Percentiles rank a stretch among this genome's conserved stretches.
phyloP scores from a whole-genome alignment of 2,797 vertebrate genomes.

The Sarcophilus harrisii region DNA sequence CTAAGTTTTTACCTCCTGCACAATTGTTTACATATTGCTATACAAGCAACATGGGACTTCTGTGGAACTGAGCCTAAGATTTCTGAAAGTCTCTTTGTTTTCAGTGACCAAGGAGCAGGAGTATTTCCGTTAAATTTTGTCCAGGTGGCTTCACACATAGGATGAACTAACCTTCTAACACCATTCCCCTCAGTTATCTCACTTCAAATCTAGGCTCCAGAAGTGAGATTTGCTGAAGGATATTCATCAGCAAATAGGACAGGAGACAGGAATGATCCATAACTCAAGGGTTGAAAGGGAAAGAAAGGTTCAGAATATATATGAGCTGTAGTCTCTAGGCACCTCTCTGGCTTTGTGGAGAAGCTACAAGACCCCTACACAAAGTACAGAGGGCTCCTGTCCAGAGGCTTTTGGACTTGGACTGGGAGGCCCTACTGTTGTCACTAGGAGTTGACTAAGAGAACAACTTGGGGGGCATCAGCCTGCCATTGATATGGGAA shows the following conservation, averaged over 20 bases:
- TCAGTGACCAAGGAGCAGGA: background rate
- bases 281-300: background rate
- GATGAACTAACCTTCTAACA: background rate
- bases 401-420: background rate
- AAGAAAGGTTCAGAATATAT: background rate
- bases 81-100: background rate
- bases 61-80: background rate
- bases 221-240: background rate
- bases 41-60: background rate
- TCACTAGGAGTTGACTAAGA: background rate
- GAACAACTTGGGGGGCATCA: background rate
- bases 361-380: background rate
- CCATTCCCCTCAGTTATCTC: background rate
- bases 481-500: background rate
- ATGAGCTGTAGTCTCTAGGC: background rate
- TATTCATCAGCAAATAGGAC: background rate
- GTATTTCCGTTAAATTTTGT: background rate
- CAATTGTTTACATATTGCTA: background rate
- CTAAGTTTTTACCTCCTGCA: rapidly evolving
- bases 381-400: background rate
- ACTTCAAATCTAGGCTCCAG: background rate
- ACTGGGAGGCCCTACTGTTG: background rate
- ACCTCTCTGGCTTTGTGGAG: background rate
- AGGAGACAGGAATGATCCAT: background rate
- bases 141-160: background rate